These are phyloP conservation scores for Amphimallon solstitiale DNA, from an alignment of 2,888 invertebrate genomes.

Conservation along the genomic window DNA sequence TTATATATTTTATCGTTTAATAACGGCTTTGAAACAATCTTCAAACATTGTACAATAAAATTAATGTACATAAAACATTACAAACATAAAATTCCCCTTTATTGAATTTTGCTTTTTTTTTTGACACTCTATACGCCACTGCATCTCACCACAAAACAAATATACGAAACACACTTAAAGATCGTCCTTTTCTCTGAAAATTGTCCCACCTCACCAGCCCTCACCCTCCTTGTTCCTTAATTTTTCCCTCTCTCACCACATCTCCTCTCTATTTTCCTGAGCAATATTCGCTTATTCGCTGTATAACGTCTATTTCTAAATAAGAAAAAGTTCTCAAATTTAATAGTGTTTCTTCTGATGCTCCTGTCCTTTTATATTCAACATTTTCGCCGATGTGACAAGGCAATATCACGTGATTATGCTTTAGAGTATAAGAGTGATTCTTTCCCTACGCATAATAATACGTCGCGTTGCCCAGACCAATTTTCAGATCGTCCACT, in stretches of 20 bases:
- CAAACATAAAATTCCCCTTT: too few species aligned
- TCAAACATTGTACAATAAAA: too few species aligned
- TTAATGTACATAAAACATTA: too few species aligned
- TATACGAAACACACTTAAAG: neutral
- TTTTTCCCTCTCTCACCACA: neutral
- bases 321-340: conserved; percentile 41
- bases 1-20: too few species aligned
- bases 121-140: too few species aligned
- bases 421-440: conserved; percentile 51
- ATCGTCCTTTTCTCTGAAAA: neutral
- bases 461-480: conserved; percentile 46
- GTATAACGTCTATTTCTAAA: conserved; percentile 6
- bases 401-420: conserved; percentile 62
- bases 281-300: neutral
- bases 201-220: neutral
- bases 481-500: conserved; percentile 62
- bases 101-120: too few species aligned
- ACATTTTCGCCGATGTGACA: conserved; percentile 20
- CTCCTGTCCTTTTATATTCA: conserved; percentile 38
- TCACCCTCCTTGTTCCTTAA: too few species aligned
- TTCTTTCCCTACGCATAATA: conserved; percentile 32
- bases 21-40: too few species aligned
- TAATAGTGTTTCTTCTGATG: conserved; percentile 46
- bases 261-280: neutral
- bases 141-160: neutral